Conservation (phyloP, 37 sponge, comb jelly and placozoan species). For the Axinella damicornis region DNA sequence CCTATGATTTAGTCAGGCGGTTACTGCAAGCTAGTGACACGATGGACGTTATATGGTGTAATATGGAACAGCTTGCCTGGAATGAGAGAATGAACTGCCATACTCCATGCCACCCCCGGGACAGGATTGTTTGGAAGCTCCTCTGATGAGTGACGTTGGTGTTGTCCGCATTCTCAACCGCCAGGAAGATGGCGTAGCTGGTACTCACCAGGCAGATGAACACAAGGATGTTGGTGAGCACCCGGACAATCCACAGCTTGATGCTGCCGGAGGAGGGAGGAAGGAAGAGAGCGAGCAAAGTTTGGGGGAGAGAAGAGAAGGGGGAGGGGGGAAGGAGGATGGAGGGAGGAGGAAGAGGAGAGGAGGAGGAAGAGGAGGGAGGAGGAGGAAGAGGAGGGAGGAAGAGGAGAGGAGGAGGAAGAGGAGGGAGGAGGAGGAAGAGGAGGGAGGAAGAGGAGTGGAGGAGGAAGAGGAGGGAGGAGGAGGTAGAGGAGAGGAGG, state of each 20-base stretch:
- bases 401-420: too few relatives aligned
- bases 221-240: constrained; percentile 48
- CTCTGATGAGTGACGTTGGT: not conserved
- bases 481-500: too few relatives aligned
- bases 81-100: constrained; percentile 60
- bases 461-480: too few relatives aligned
- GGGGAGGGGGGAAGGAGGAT: not conserved
- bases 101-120: constrained; percentile 21
- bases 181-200: constrained; percentile 71
- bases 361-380: not conserved
- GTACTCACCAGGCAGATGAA: constrained; percentile 35
- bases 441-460: too few relatives aligned
- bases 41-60: too few relatives aligned
- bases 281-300: too few relatives aligned
- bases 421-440: too few relatives aligned
- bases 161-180: constrained; percentile 58
- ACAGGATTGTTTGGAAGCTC: not conserved
- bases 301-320: not conserved
- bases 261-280: not conserved
- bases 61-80: constrained; percentile 49
- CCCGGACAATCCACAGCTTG: constrained; percentile 16
- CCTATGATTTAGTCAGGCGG: too few relatives aligned
- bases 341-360: too few relatives aligned
- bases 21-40: too few relatives aligned
- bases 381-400: not conserved